These are phyloP conservation scores for Hydractinia symbiolongicarpus DNA, from an alignment of 30 jellyfish, hydroid and myxozoan species.

Conservation along the genomic window DNA sequence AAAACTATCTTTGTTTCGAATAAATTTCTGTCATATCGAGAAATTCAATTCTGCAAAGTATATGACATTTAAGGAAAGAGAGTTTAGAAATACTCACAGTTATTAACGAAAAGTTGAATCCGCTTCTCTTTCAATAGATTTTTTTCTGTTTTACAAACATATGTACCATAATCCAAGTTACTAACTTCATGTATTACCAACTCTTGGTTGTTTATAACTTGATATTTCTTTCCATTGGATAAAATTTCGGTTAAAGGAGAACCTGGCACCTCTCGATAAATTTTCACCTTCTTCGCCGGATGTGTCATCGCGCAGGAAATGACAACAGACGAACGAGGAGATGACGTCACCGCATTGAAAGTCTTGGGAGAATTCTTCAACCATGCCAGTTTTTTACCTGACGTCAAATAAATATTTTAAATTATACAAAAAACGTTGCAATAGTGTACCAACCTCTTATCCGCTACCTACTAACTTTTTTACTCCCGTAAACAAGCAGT, in stretches of 20 bases:
- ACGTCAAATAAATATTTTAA: background rate
- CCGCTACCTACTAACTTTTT: too few relatives aligned
- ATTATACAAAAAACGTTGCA: background rate
- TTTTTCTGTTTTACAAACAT: conserved; percentile 45
- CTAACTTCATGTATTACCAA: conserved; percentile 16
- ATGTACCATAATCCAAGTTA: conserved; percentile 7
- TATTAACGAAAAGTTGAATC: conserved; percentile 19
- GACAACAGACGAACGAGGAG: conserved; percentile 23
- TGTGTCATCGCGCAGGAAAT: conserved; percentile 35
- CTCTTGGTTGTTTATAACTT: conserved; percentile 18
- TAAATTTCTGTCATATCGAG: background rate
- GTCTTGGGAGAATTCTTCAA: background rate
- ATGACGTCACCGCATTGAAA: background rate
- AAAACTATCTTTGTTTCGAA: background rate
- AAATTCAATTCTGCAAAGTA: background rate
- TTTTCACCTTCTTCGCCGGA: conserved; percentile 25
- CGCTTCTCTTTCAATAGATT: conserved; percentile 10
- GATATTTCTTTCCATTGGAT: conserved; percentile 49
- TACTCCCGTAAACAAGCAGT: too few relatives aligned
- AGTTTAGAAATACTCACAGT: background rate
- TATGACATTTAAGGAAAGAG: too few relatives aligned
- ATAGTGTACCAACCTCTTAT: background rate
- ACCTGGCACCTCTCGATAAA: background rate
- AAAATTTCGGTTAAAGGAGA: background rate
- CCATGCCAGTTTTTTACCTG: background rate